phyloP scores from a whole-genome alignment of 92 coral and sea anemone genomes.

The Blastomussa wellsi region DNA sequence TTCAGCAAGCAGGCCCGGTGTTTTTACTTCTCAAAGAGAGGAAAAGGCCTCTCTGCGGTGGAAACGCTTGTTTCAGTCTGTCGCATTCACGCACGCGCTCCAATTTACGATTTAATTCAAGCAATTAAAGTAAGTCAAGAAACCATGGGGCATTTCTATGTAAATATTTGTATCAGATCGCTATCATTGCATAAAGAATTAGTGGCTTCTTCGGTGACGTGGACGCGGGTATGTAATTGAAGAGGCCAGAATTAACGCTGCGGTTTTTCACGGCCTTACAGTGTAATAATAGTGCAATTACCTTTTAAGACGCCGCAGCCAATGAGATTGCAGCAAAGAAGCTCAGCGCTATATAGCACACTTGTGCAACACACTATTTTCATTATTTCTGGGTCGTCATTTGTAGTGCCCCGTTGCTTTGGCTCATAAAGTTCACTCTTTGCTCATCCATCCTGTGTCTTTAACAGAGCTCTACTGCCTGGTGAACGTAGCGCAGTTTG shows the following conservation, averaged over 20 bases:
- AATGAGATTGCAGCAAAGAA: slow-evolving; percentile 26
- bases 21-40: neutral
- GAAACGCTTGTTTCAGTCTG: neutral
- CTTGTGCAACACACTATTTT: neutral
- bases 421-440: neutral
- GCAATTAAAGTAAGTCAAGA: slow-evolving; percentile 39
- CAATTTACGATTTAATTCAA: slow-evolving; percentile 5
- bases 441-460: neutral
- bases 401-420: slow-evolving; percentile 11
- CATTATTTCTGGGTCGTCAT: slow-evolving; percentile 2
- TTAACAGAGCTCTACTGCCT: neutral
- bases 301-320: slow-evolving; percentile 67
- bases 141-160: slow-evolving; percentile 32
- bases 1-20: slow-evolving; percentile 6
- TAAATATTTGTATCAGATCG: slow-evolving; percentile 54
- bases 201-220: slow-evolving; percentile 40
- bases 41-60: neutral
- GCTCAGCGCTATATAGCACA: slow-evolving; percentile 21
- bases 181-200: slow-evolving; percentile 36
- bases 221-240: slow-evolving; percentile 55
- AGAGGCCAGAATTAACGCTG: slow-evolving; percentile 50
- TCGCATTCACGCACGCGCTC: slow-evolving; percentile 11
- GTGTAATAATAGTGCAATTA: slow-evolving; percentile 48
- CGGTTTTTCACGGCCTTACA: slow-evolving; percentile 36
- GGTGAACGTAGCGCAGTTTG: neutral